phyloP scores from a whole-genome alignment of 1,140 invertebrate species.

The Zaprionus taronus region DNA sequence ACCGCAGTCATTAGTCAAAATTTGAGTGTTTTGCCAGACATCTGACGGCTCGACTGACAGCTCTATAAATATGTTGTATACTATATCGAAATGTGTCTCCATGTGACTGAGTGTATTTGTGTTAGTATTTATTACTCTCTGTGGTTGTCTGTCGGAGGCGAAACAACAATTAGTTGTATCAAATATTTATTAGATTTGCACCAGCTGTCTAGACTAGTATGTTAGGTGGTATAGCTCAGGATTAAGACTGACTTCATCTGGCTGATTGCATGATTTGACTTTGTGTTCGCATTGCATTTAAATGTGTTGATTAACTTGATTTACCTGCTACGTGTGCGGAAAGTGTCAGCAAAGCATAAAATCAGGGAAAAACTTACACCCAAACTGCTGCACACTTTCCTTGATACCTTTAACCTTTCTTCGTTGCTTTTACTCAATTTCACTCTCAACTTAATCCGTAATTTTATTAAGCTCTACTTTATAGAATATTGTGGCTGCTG shows the following conservation, averaged over 20 bases:
- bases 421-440: not conserved
- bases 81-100: not conserved
- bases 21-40: conserved; percentile 13
- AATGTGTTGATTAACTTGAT: conserved; percentile 69
- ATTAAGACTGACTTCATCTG: conserved; percentile 12
- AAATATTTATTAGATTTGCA: conserved; percentile 54
- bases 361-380: not conserved
- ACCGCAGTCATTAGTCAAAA: conserved; percentile 33
- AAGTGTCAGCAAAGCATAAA: not conserved
- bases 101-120: not conserved
- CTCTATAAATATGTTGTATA: conserved; percentile 9
- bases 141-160: not conserved
- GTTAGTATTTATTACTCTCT: conserved; percentile 13
- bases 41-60: conserved; percentile 4
- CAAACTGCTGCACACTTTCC: not conserved
- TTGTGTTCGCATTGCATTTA: conserved; percentile 49
- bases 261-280: conserved; percentile 22
- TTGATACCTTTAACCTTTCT: not conserved
- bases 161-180: conserved; percentile 53
- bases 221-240: not conserved
- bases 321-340: conserved; percentile 13
- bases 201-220: conserved; percentile 26
- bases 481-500: not conserved
- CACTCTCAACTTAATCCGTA: conserved; percentile 12
- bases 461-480: not conserved